A percentile compares a stretch with the other conserved stretches of the same genome.
phyloP scores from a whole-genome alignment of 2,113 vertebrate species.

The Phoenicopterus ruber region DNA sequence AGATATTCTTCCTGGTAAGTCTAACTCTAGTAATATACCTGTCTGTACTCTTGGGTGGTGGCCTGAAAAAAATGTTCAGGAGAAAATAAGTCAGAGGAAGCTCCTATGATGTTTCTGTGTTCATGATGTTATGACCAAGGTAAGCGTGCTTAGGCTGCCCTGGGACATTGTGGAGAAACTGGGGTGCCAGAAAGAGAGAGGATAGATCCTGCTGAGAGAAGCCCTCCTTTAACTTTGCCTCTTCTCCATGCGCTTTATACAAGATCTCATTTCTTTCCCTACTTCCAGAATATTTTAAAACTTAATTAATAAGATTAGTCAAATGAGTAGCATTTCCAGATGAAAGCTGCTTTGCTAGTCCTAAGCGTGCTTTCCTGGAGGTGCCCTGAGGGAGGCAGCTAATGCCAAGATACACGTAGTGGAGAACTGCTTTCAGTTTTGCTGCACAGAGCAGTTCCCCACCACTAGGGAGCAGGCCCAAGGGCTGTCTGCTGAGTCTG shows the following conservation, averaged over 20 bases:
- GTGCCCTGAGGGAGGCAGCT: not conserved
- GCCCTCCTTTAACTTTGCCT: not conserved
- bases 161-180: not conserved
- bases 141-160: not conserved
- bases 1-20: slow-evolving; percentile 68
- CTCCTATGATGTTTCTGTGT: not conserved
- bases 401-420: fast-evolving
- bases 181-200: not conserved
- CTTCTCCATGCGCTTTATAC: not conserved
- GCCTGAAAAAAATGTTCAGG: not conserved
- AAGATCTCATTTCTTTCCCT: not conserved
- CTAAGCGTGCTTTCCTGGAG: not conserved
- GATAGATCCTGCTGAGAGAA: not conserved
- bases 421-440: not conserved
- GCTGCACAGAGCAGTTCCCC: not conserved
- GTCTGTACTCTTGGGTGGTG: not conserved
- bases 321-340: not conserved
- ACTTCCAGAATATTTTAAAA: not conserved
- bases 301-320: not conserved
- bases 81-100: not conserved
- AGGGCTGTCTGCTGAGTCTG: not conserved
- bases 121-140: not conserved
- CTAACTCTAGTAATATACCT: not conserved
- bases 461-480: not conserved
- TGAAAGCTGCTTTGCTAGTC: not conserved